A percentile compares a stretch with the other conserved stretches of the same genome.
Conservation (phyloP, 1,140 invertebrate genomes). For the Choristoneura fumiferana region DNA sequence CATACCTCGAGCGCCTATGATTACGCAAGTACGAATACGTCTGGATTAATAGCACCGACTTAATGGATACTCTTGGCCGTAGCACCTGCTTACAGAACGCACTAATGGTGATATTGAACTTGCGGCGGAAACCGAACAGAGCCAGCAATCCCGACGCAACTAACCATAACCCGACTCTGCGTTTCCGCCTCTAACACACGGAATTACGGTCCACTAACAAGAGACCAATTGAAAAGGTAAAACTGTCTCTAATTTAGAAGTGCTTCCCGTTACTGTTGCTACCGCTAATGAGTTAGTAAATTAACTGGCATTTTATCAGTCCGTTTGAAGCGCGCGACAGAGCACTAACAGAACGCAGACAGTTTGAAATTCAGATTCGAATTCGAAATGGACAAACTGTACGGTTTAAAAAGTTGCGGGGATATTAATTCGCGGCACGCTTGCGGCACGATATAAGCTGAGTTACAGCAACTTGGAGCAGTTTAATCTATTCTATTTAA, state of each 20-base stretch:
- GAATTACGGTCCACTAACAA: not conserved
- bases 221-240: conserved; percentile 22
- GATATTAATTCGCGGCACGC: conserved; percentile 16
- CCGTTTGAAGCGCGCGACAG: conserved; percentile 33
- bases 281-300: conserved; percentile 54
- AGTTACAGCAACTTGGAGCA: conserved; percentile 21
- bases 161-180: not conserved
- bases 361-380: conserved; percentile 32
- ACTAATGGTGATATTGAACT: conserved; percentile 46
- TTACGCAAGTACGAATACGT: conserved; percentile 9
- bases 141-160: conserved; percentile 31
- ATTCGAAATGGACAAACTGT: not conserved
- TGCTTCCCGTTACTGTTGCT: conserved; percentile 35
- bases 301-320: conserved; percentile 47
- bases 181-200: not conserved
- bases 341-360: conserved; percentile 39
- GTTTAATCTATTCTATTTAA: conserved; percentile 68
- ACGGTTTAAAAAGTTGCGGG: conserved; percentile 13
- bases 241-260: conserved; percentile 26
- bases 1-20: not conserved
- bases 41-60: conserved; percentile 27
- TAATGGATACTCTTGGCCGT: conserved; percentile 22
- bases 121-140: conserved; percentile 42
- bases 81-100: conserved; percentile 30
- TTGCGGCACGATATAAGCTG: not conserved